Evolutionary conservation across 2,797 vertebrate genomes (phyloP), one percentile per base, ranked within the genome.

Genomic region (Megaceryle alcyon): DNA sequence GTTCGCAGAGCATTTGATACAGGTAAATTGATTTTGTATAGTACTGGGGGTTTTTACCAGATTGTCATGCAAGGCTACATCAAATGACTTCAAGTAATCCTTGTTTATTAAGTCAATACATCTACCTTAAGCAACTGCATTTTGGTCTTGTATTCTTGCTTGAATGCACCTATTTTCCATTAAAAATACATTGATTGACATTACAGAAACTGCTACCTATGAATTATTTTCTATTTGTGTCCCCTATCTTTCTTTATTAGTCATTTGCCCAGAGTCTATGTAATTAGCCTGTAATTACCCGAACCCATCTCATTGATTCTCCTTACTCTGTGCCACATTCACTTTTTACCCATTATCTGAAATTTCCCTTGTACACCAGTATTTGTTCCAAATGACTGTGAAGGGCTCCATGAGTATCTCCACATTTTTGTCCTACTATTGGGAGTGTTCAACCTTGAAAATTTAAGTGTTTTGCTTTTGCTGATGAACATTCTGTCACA

Each of bases 1-100:
- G 76, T 75, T 95, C 9, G 1, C 84, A 78, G 57, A 90, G 82
- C 59, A 79, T 81, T 92, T 92, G 88, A 86, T 92, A 64, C 65
- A 81, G 61, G 87, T 88, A 91, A 78, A 95, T 94, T 88, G 87
- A 92, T 95, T 94, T 94, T 88, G 48, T 68, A 57, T 83, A 75
- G 79, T 54, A 53, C 48, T 60, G 44, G 28, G 6, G 1, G 4
- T 21, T 90, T 90, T 83, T 54, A 91, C 41, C 43, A 86, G 65
- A 49, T 83, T 94, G 61, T 94, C 69, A 81, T 68, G 65, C 79
- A 92, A 61, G 18, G 23, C 80, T 94, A 51, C 49, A 88, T 71
- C 65, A 64, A 83, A 90, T 91, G 65, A 68, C 59, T 92, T 83
- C 21, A 82, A 91, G 68, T 82, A 92, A 83, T 86, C 71, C 61